Conservation (phyloP, 1,140 invertebrate genomes). For the Caenorhabditis inopinata region DNA sequence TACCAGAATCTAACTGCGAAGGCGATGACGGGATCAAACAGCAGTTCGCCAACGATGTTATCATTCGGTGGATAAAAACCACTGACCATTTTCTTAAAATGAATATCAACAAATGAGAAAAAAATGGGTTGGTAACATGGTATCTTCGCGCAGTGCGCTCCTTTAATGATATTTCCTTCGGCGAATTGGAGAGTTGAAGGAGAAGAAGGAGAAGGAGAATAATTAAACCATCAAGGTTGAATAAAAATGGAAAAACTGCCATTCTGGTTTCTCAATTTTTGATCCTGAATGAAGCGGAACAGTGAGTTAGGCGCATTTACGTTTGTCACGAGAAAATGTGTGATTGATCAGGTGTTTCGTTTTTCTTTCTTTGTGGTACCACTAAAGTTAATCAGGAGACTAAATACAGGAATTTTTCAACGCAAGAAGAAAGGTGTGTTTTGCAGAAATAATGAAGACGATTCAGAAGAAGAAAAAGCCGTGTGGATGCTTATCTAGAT, state of each 20-base stretch:
- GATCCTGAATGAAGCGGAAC: too few relatives aligned
- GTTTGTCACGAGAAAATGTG: too few relatives aligned
- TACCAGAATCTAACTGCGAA: not conserved
- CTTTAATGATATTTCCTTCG: not conserved
- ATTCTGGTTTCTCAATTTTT: not conserved
- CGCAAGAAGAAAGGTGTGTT: too few relatives aligned
- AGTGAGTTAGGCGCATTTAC: too few relatives aligned
- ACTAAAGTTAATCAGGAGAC: too few relatives aligned
- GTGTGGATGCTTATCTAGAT: too few relatives aligned
- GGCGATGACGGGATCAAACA: constrained; percentile 9
- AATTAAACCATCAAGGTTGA: not conserved
- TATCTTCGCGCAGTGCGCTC: not conserved
- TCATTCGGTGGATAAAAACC: not conserved
- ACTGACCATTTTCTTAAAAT: not conserved
- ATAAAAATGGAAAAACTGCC: not conserved
- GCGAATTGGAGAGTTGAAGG: not conserved
- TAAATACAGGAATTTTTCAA: too few relatives aligned
- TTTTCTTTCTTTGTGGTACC: too few relatives aligned
- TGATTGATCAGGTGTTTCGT: too few relatives aligned
- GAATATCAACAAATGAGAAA: not conserved
- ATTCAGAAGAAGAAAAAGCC: too few relatives aligned
- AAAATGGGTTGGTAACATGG: not conserved
- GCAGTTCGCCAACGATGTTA: constrained; percentile 1
- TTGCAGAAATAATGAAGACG: too few relatives aligned
- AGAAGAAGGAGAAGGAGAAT: not conserved